Conservation (phyloP, 2,888 invertebrate species). For the Hypsopygia costalis region DNA sequence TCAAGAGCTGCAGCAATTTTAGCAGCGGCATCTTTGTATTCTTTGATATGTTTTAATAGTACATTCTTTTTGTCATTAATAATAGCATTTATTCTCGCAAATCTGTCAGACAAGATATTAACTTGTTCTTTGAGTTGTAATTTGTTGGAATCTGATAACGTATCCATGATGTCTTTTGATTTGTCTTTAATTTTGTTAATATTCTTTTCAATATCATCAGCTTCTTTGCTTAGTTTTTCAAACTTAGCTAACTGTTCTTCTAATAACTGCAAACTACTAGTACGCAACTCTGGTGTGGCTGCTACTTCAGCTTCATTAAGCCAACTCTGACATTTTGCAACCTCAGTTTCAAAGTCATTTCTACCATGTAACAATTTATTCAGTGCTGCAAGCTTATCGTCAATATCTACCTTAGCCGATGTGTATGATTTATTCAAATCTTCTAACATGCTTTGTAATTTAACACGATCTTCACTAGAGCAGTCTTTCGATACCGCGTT, state of each 20-base stretch:
- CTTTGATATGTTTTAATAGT: constrained; percentile 88
- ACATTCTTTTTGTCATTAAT: constrained; percentile 88
- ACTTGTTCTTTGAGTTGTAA: constrained; percentile 90
- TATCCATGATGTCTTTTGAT: constrained; percentile 88
- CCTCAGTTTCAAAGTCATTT: constrained; percentile 89
- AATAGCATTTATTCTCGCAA: constrained; percentile 85
- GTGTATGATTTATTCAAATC: constrained; percentile 87
- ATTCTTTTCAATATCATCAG: constrained; percentile 84
- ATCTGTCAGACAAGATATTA: constrained; percentile 88
- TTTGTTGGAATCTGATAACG: constrained; percentile 92
- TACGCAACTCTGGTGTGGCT: constrained; percentile 89
- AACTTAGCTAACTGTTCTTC: constrained; percentile 95
- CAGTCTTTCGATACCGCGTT: constrained; percentile 90
- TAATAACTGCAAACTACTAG: constrained; percentile 89
- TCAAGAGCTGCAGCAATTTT: constrained; percentile 89
- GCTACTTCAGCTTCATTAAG: constrained; percentile 94
- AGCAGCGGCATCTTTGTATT: constrained; percentile 89
- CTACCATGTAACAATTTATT: constrained; percentile 88
- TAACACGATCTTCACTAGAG: constrained; percentile 84
- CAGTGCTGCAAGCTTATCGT: constrained; percentile 85
- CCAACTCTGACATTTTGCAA: constrained; percentile 92
- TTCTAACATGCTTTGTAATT: constrained; percentile 84
- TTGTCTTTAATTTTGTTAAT: constrained; percentile 89
- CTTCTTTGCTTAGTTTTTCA: constrained; percentile 87
- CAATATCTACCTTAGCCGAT: constrained; percentile 85